These are phyloP conservation scores for Acromyrmex charruanus DNA, from an alignment of 1,140 invertebrate species.

Conservation along the genomic window DNA sequence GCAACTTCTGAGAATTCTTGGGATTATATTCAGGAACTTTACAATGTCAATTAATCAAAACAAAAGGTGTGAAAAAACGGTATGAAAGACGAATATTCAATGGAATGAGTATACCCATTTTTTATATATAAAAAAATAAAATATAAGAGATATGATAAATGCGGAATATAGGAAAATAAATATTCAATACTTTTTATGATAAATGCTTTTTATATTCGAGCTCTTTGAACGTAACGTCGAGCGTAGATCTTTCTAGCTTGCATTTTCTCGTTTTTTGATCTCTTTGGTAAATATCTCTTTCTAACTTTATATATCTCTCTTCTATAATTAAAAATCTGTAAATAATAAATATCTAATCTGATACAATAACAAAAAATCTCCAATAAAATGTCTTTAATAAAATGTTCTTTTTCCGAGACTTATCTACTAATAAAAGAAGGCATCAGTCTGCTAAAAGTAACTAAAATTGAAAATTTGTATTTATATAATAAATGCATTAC, in stretches of 20 bases:
- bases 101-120: not conserved
- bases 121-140: not conserved
- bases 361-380: not conserved
- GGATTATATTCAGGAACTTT: not conserved
- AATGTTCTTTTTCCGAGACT: not conserved
- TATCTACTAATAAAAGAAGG: not conserved
- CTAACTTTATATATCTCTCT: not conserved
- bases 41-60: not conserved
- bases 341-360: not conserved
- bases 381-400: not conserved
- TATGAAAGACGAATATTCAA: not conserved
- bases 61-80: not conserved
- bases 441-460: no score
- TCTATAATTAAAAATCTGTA: not conserved
- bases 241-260: not conserved
- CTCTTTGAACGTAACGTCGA: not conserved
- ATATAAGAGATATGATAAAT: not conserved
- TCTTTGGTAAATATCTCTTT: not conserved
- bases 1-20: not conserved
- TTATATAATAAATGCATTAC: no score
- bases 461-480: no score
- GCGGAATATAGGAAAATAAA: not conserved
- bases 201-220: not conserved
- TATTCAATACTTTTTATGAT: not conserved
- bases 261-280: not conserved